Conservation (phyloP, 2,888 invertebrate genomes). For the Lasioglossum leucozonium region DNA sequence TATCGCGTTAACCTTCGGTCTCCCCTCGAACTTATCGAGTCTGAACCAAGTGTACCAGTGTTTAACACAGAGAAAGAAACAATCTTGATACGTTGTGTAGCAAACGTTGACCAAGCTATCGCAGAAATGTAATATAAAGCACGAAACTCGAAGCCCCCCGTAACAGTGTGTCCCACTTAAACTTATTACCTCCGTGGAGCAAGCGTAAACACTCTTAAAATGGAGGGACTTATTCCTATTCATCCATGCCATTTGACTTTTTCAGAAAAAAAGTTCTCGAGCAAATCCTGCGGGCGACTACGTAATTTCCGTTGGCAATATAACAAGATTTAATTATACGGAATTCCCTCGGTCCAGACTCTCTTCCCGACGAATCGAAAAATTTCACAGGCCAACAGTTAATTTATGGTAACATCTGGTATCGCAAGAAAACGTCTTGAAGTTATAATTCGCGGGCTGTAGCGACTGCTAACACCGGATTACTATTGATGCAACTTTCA, state of each 20-base stretch:
- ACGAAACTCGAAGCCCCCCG: neutral
- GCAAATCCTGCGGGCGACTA: neutral
- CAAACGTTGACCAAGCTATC: neutral
- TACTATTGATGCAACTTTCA: slow-evolving; percentile 12
- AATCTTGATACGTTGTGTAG: neutral
- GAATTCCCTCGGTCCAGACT: neutral
- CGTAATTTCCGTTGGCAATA: neutral
- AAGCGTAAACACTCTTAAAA: neutral
- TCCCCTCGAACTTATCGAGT: neutral
- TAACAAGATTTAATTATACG: neutral
- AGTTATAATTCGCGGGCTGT: neutral
- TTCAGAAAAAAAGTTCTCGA: neutral
- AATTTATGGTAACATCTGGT: neutral
- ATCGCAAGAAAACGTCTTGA: neutral
- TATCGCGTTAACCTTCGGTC: neutral
- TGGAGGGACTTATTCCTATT: neutral
- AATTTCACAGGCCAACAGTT: neutral
- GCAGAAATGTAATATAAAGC: neutral
- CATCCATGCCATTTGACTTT: neutral
- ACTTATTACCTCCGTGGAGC: neutral
- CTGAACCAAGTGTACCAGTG: neutral
- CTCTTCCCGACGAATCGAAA: neutral
- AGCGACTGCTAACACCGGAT: slow-evolving; percentile 9
- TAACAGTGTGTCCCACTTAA: slow-evolving; percentile 1
- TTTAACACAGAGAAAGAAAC: neutral